Base-by-base conservation (phyloP, 1,140 invertebrate species). In the Habropoda laboriosa region DNA sequence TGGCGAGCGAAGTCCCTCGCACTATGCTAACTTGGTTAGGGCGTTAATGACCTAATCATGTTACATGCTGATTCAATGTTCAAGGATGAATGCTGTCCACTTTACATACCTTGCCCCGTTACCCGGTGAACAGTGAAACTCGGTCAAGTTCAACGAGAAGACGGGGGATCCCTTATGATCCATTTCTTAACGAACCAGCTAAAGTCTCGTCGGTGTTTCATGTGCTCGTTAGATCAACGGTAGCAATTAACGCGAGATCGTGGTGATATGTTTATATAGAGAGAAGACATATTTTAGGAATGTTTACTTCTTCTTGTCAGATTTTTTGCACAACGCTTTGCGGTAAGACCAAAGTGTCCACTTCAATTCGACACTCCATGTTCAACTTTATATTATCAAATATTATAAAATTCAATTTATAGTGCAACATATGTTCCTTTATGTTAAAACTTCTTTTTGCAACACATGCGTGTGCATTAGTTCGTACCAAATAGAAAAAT, bases 11-110 rank as follows among this genome's bases (percentile, higher is more conserved):
- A 92, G 91, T 92, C 91, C 91, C 91, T 92, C 91, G 91, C 91
- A 93, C 90, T 92, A 92, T 92, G 90, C 91, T 93, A 92, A 93
- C 91, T 93, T 90, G 91, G 89, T 93, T 93, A 92, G 86, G 87
- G 90, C 90, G 89, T 92, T 93, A 93, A 93, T 93, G 91, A 92
- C 89, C 91, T 92, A 93, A 93, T 93, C 91, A 93, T 93, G 91
- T 93, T 93, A 93, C 91, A 93, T 92, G 90, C 91, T 92, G 91
- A 93, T 93, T 93, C 92, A 93, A 93, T 93, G 91, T 92, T 92
- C 90, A 91, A 92, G 91, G 91, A 92, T 92, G 91, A 93, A 93
- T 93, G 91, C 90, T 93, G 92, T 92, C 91, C 92, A 92, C 91
- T 92, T 92, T 92, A 92, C 91, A 92, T 92, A 91, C 91, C 91